Conservation (phyloP, 2,888 invertebrate species). For the Ochlodes sylvanus region DNA sequence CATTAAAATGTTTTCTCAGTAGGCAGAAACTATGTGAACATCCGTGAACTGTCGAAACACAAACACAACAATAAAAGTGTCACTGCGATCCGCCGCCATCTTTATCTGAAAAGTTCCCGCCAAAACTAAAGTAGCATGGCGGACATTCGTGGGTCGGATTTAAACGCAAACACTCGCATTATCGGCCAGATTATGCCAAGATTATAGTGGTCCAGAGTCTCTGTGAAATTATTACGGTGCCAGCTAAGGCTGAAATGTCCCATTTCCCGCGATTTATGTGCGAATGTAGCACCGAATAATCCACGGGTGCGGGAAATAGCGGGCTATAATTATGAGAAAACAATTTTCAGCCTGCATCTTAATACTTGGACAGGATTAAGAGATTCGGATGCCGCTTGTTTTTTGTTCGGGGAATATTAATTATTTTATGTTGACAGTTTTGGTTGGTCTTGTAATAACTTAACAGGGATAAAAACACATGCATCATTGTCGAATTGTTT, state of each 20-base stretch:
- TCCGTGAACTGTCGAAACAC: conserved; percentile 9
- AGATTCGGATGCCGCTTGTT: conserved; percentile 54
- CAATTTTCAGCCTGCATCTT: conserved; percentile 82
- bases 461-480: conserved; percentile 1
- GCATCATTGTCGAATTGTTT: too few species aligned
- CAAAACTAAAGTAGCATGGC: conserved; percentile 72
- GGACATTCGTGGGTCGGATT: conserved; percentile 68
- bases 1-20: too few species aligned
- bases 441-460: conserved; percentile 27
- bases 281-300: conserved; percentile 79
- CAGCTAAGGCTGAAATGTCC: conserved; percentile 80
- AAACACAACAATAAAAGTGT: conserved; percentile 52
- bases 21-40: neutral
- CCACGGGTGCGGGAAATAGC: conserved; percentile 65
- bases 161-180: conserved; percentile 79
- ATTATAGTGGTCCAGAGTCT: conserved; percentile 79
- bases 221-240: conserved; percentile 80
- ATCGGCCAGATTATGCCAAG: conserved; percentile 83
- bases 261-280: conserved; percentile 82
- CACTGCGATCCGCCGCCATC: conserved; percentile 63
- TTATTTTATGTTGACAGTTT: conserved; percentile 35
- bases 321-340: conserved; percentile 83
- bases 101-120: conserved; percentile 70
- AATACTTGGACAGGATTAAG: conserved; percentile 73
- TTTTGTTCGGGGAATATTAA: conserved; percentile 47